Percentiles rank a stretch among this genome's conserved stretches.
Evolutionary conservation across 23 tunicate genomes (phyloP).

Genomic region (Ciona savignyi): DNA sequence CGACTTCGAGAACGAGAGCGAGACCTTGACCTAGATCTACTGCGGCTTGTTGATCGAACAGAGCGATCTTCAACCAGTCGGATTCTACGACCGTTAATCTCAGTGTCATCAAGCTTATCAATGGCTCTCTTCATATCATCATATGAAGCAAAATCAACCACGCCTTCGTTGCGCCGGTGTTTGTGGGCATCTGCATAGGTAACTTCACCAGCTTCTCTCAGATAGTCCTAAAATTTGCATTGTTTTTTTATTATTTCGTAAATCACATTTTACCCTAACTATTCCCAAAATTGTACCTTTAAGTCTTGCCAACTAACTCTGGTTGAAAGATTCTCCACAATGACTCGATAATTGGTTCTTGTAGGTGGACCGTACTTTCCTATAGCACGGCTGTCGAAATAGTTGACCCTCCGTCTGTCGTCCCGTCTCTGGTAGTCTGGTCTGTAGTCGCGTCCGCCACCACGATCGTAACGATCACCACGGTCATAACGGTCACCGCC

Average conservation of each 20-base stretch:
- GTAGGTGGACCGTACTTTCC: conserved; percentile 91
- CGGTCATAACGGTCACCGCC: too few relatives aligned
- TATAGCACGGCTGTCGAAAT: conserved; percentile 70
- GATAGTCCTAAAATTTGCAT: too few relatives aligned
- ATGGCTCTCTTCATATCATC: conserved; percentile 90
- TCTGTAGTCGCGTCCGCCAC: neutral
- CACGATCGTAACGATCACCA: neutral
- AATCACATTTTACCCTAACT: too few relatives aligned
- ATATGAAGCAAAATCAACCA: conserved; percentile 84
- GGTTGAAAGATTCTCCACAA: conserved; percentile 88
- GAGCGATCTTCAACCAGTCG: conserved; percentile 48
- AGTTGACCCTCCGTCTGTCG: conserved; percentile 40
- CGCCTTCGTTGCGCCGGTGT: conserved; percentile 84
- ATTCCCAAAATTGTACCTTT: too few relatives aligned
- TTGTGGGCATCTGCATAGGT: conserved; percentile 97
- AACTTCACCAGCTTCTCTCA: conserved; percentile 94
- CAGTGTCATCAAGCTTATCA: conserved; percentile 87
- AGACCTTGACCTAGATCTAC: conserved; percentile 57
- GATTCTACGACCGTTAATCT: conserved; percentile 83
- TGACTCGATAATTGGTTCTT: conserved; percentile 68
- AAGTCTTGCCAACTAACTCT: conserved; percentile 97
- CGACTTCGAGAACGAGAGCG: conserved; percentile 43
- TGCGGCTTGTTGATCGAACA: conserved; percentile 42
- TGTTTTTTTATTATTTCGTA: too few relatives aligned
- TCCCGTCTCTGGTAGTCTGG: conserved; percentile 22